Evolutionary conservation across 2,888 invertebrate genomes (phyloP), one percentile per base, ranked within the genome.

Genomic region (Drosophila kanekoi): DNA sequence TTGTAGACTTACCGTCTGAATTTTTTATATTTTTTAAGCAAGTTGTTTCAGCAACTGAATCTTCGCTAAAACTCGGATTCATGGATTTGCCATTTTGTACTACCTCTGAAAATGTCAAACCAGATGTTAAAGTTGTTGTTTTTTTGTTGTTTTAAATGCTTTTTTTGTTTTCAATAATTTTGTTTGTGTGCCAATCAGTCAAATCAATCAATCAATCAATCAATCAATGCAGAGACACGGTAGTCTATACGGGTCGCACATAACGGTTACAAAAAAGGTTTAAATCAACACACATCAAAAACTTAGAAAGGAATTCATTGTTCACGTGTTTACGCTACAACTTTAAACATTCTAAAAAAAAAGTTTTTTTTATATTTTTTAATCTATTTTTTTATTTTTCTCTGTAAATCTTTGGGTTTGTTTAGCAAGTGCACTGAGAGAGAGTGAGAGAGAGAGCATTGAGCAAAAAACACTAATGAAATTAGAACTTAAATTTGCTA

Each of bases 11-110:
- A 96, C 96, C 96, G 93, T 96, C 96, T 89, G 96, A 96, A 94
- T 95, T 96, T 94, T 95, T 95, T 93, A 95, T 96, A 94, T 95
- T 95, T 94, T 96, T 96, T 93, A 95, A 95, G 93, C 96, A 94
- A 91, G 95, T 95, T 90, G 95, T 96, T 93, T 96, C 96, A 85
- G 95, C 95, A 91, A 96, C 95, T 82, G 96, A 96, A 93, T 96
- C 96, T 93, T 96, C 96, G 93, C 96, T 96, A 93, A 95, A 95
- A 93, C 96, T 95, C 81, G 95, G 94, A 93, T 95, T 95, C 86
- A 95, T 93, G 90, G 93, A 93, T 91, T 93, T 93, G 79, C 93
- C 93, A 91, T 93, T 93, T 91, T 92, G 92, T 90, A 92, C 91
- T 89, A 93, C 92, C 90, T 93, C 93, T 93, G 92, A 87, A 86